Evolutionary conservation across 92 coral and sea anemone species (phyloP).

Genomic region (Heteractis magnifica): DNA sequence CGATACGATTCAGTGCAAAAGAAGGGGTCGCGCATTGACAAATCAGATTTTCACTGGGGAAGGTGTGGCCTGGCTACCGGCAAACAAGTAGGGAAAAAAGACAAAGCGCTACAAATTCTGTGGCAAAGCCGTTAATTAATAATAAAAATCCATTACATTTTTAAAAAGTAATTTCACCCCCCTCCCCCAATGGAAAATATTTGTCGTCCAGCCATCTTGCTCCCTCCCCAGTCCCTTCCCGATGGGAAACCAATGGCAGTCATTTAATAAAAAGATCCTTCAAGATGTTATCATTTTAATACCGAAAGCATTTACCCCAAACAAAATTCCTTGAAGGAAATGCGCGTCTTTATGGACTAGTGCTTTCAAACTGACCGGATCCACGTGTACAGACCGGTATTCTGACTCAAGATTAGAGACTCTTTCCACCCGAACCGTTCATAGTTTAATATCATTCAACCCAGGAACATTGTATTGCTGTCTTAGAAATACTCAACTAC

Average conservation of each 20-base stretch:
- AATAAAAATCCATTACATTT: not conserved
- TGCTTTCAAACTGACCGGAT: not conserved
- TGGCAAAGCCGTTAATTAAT: not conserved
- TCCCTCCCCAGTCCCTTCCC: not conserved
- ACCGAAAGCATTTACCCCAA: not conserved
- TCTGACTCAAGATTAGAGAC: not conserved
- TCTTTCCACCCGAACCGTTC: not conserved
- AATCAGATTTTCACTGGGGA: not conserved
- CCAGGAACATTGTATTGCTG: not conserved
- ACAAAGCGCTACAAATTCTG: not conserved
- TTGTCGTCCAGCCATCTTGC: not conserved
- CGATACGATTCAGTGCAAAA: too few species aligned
- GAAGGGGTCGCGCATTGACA: not conserved
- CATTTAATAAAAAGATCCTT: not conserved
- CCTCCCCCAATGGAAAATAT: not conserved
- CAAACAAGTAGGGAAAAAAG: not conserved
- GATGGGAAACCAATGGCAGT: not conserved
- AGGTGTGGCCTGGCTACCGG: not conserved
- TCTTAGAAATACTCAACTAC: not conserved
- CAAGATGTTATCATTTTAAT: constrained; percentile 2
- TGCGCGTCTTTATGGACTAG: not conserved
- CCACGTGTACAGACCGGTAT: not conserved
- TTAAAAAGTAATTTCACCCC: not conserved
- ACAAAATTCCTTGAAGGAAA: not conserved
- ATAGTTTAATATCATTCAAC: not conserved